phyloP scores from a whole-genome alignment of 2,113 vertebrate genomes.

The Ursus arctos region DNA sequence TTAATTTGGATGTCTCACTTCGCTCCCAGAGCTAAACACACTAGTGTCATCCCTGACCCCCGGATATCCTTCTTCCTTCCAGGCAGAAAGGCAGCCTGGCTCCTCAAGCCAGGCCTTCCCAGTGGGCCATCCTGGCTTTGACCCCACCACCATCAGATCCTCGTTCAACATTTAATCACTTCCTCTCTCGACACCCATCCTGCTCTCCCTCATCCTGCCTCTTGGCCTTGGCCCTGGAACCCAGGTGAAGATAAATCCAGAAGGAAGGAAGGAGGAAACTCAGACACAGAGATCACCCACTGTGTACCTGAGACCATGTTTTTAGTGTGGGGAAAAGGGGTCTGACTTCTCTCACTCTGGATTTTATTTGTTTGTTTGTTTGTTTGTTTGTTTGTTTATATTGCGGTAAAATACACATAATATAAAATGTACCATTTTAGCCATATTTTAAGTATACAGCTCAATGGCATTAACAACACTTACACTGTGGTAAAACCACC shows the following conservation, averaged over 20 bases:
- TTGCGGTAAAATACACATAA: background rate
- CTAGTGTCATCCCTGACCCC: conserved; percentile 63
- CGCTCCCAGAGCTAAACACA: conserved; percentile 52
- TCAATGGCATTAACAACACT: background rate
- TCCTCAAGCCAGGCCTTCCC: conserved; percentile 44
- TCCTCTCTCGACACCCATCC: conserved; percentile 46
- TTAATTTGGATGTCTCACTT: conserved; percentile 66
- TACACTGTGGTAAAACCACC: background rate
- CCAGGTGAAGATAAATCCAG: conserved; percentile 35
- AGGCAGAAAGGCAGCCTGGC: background rate
- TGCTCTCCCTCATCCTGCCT: conserved; percentile 58
- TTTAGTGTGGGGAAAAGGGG: background rate
- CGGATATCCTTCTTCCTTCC: conserved; percentile 82
- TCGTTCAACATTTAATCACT: conserved; percentile 64
- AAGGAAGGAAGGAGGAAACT: background rate
- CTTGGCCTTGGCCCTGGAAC: background rate
- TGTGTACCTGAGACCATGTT: background rate
- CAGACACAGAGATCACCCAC: background rate
- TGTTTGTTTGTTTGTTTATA: background rate
- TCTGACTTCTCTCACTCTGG: background rate
- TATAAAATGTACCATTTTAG: background rate
- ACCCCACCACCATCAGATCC: conserved; percentile 43
- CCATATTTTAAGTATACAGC: background rate
- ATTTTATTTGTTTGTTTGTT: background rate
- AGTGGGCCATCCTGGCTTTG: background rate